Evolutionary conservation across 2,113 vertebrate genomes (phyloP).

Genomic region (Fregata magnificens): DNA sequence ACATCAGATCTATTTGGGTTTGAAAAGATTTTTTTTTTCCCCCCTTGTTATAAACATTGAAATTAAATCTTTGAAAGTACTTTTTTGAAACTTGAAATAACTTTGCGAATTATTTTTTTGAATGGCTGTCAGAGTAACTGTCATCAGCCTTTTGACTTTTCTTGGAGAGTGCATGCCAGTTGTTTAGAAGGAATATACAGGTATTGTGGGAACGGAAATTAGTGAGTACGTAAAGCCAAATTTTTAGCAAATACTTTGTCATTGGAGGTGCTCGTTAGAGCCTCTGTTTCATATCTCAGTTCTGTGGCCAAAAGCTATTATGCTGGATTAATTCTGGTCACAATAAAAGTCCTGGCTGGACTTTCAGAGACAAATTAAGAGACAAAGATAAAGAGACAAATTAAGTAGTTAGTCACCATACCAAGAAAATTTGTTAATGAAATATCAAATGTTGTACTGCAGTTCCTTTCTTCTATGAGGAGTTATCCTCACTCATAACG

Average conservation of each 20-base stretch:
- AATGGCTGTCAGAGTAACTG: neutral
- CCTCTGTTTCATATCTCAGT: neutral
- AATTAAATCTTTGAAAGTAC: neutral
- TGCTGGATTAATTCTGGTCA: neutral
- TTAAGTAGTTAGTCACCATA: neutral
- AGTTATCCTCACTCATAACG: neutral
- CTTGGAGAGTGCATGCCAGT: neutral
- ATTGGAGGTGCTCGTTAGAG: neutral
- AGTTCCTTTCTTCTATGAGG: neutral
- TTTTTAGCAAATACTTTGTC: neutral
- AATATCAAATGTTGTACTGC: neutral
- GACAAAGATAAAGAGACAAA: neutral
- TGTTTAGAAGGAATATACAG: neutral
- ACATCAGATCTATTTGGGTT: neutral
- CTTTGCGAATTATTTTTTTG: neutral
- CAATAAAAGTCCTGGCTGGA: neutral
- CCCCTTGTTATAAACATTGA: neutral
- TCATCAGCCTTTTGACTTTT: neutral
- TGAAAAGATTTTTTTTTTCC: neutral
- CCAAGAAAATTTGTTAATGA: neutral
- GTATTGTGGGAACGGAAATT: neutral
- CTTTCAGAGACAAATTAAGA: neutral
- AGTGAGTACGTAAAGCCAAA: rapidly evolving
- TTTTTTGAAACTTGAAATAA: neutral
- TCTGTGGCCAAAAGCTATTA: neutral